Conservation (phyloP, 2,797 vertebrate species). For the Spinus olivaceus region DNA sequence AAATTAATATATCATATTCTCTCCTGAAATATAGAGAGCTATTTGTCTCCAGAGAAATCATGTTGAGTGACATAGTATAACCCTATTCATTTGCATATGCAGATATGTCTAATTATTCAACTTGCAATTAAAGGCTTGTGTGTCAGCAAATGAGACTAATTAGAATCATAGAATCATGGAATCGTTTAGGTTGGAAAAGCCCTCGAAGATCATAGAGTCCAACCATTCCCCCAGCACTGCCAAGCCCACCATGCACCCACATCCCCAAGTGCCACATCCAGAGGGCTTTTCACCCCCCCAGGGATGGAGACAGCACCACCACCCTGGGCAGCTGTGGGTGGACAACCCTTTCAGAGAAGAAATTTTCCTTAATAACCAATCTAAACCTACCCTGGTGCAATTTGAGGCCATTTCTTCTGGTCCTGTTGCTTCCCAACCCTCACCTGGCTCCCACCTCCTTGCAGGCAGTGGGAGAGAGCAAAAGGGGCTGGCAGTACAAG, state of each 20-base stretch:
- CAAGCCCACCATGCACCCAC: neutral
- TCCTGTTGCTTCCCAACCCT: neutral
- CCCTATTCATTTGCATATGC: slow-evolving; percentile 76
- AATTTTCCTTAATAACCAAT: neutral
- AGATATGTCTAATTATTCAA: slow-evolving; percentile 78
- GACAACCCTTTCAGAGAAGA: neutral
- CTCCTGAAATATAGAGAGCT: slow-evolving; percentile 64
- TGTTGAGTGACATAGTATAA: slow-evolving; percentile 63
- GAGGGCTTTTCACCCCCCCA: neutral
- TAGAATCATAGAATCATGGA: slow-evolving; percentile 58
- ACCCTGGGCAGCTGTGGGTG: neutral
- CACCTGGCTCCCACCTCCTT: too few relatives aligned
- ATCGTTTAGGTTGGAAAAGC: slow-evolving; percentile 18
- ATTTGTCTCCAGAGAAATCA: slow-evolving; percentile 73
- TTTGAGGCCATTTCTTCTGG: neutral
- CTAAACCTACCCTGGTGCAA: neutral
- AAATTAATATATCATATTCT: slow-evolving; percentile 71
- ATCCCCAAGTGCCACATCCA: neutral
- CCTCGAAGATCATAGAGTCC: neutral
- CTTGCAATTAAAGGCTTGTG: slow-evolving; percentile 75
- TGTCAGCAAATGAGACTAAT: slow-evolving; percentile 82
- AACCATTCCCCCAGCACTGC: neutral
- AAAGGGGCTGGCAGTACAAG: neutral
- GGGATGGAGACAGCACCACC: neutral
- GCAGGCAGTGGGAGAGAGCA: neutral